Conservation (phyloP, 2,888 invertebrate genomes). For the Hydraecia micacea region DNA sequence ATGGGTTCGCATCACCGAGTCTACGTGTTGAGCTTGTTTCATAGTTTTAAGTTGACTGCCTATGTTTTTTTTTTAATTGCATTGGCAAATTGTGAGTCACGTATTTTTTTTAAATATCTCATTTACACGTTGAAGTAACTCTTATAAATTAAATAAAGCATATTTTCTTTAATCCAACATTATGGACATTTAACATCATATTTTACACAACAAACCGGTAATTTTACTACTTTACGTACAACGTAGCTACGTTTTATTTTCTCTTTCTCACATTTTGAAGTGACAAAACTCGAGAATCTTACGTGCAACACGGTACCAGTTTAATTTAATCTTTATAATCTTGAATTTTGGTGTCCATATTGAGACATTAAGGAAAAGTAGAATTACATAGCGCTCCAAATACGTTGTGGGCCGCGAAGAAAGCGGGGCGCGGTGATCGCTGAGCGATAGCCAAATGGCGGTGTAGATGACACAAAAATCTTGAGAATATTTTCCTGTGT, state of each 20-base stretch:
- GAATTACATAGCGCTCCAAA: conserved; percentile 62
- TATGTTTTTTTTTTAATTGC: background rate
- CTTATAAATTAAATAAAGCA: conserved; percentile 1
- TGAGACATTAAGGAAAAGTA: conserved; percentile 76
- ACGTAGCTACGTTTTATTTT: conserved; percentile 43
- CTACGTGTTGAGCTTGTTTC: background rate
- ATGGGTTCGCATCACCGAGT: background rate
- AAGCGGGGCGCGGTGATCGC: conserved; percentile 45
- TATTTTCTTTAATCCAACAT: conserved; percentile 25
- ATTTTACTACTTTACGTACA: conserved; percentile 40
- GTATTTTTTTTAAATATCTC: background rate
- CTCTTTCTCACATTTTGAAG: conserved; percentile 54
- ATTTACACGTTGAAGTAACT: conserved; percentile 12
- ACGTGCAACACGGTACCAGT: conserved; percentile 50
- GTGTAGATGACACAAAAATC: conserved; percentile 33
- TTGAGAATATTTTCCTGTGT: conserved; percentile 12
- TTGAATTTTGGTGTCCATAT: conserved; percentile 72
- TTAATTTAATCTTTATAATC: conserved; percentile 70
- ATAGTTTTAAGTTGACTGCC: background rate
- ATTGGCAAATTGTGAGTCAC: background rate
- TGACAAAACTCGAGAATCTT: conserved; percentile 53
- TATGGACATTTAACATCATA: conserved; percentile 31
- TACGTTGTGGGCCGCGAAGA: conserved; percentile 45
- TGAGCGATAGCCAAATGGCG: conserved; percentile 39
- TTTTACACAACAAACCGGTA: conserved; percentile 53